phyloP scores from a whole-genome alignment of 2,888 invertebrate species.

The Rhingia campestris region DNA sequence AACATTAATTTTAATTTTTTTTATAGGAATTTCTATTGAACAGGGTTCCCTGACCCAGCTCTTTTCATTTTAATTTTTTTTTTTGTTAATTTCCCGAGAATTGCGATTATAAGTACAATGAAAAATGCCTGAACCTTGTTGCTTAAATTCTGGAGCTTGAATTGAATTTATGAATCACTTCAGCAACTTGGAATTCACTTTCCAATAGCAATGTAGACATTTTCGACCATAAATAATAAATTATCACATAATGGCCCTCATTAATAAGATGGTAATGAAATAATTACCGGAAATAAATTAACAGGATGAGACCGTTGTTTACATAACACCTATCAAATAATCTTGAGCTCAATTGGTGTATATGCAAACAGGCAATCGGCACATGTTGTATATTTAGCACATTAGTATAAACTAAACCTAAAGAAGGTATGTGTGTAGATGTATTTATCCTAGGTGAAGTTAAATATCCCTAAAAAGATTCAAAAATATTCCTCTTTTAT shows the following conservation, averaged over 20 bases:
- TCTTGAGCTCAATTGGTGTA: conserved; percentile 25
- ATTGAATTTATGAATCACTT: too few relatives aligned
- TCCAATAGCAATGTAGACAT: not conserved
- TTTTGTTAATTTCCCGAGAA: too few relatives aligned
- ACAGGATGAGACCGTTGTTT: conserved; percentile 27
- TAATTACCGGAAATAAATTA: conserved; percentile 55
- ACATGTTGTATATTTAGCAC: conserved; percentile 37
- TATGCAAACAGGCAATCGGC: conserved; percentile 21
- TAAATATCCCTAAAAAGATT: conserved; percentile 2
- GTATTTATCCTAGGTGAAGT: not conserved
- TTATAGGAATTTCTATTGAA: too few relatives aligned
- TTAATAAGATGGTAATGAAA: conserved; percentile 41
- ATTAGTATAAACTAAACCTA: conserved; percentile 10
- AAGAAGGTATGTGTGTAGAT: not conserved
- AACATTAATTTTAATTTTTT: too few relatives aligned
- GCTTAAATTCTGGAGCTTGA: too few relatives aligned
- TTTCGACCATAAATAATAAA: not conserved
- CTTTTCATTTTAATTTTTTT: too few relatives aligned
- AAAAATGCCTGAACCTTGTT: too few relatives aligned
- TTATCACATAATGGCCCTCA: conserved; percentile 6
- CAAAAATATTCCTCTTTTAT: not conserved
- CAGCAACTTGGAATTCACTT: too few relatives aligned
- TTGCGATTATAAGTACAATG: too few relatives aligned
- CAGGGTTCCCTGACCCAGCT: too few relatives aligned
- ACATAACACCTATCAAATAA: conserved; percentile 37